Base-by-base conservation (phyloP, 2,888 invertebrate genomes). In the Trileptium ribeirensis region DNA sequence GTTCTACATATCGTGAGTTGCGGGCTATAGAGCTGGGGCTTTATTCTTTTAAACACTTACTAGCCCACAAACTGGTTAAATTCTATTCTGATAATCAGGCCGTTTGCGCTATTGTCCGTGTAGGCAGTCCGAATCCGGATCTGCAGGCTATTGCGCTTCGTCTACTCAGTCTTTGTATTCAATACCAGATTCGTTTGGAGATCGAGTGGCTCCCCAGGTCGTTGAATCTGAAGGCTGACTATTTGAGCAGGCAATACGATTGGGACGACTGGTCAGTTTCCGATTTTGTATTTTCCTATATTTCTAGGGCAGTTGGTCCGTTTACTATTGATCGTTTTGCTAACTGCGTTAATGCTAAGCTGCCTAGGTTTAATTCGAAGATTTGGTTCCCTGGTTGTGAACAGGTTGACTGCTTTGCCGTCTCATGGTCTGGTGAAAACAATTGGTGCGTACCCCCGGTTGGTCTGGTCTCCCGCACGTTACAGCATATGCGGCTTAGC, bases 261-360 rank as follows among this genome's bases (percentile, higher is more conserved):
- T 70, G 70, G 70, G 70, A 70, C 70, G 31, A 70, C 70, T 70
- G 70, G 70, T 15, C 8, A 19, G 29, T 70, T 19, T 31, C 70
- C 8, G 33, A 8, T 8, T 15, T 8, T 8, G 70, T 70, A 33
- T 70, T 70, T n/a, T 19, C 29, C 8, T 8, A 8, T 8, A 31
- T 70, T 8, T 19, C 8, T 36, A 8, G 36, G 15, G 8, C 8
- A 15, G 29, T 3, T 3, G 70, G 70, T 29, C 70, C 70, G 3
- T 70, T 19, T 29, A 33, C 70, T 19, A 70, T 70, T 33, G 70
- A 70, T 70, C 70, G 70, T 19, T 70, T 70, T 70, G 70, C 70
- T n/a, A 70, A 70, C 31, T n/a, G 8, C 70, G 29, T 36, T 33
- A 70, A 70, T 70, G 36, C 8, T 8, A 8, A 70, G 29, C 3